A percentile compares a stretch with the other conserved stretches of the same genome.
These are phyloP conservation scores for Pocillopora damicornis DNA, from an alignment of 64 coral and sea anemone species.

Conservation along the genomic window DNA sequence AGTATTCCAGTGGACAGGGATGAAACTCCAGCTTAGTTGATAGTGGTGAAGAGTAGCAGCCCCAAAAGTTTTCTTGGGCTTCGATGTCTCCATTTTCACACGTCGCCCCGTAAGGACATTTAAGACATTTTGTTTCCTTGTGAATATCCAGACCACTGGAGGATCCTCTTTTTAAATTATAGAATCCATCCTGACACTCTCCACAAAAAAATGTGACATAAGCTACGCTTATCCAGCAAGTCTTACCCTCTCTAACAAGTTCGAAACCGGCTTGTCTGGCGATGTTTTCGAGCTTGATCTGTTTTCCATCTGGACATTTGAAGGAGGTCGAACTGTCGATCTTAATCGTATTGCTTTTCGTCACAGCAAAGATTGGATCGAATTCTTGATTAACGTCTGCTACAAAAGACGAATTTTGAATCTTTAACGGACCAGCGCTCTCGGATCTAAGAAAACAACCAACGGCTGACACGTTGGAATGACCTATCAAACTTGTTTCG, in stretches of 20 bases:
- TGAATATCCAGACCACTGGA: neutral
- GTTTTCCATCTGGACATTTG: neutral
- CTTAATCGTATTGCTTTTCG: neutral
- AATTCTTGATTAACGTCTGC: neutral
- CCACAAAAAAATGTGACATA: constrained; percentile 17
- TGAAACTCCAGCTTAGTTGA: constrained; percentile 16
- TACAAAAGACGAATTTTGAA: constrained; percentile 19
- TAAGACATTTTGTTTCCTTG: constrained; percentile 19
- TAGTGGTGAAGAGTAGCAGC: neutral
- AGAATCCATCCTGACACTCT: constrained; percentile 22
- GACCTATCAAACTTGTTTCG: neutral
- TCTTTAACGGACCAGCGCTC: neutral
- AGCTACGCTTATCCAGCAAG: constrained; percentile 16
- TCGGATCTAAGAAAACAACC: constrained; percentile 11
- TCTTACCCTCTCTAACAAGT: neutral
- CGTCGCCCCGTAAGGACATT: constrained; percentile 58
- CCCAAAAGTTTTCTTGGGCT: constrained; percentile 62
- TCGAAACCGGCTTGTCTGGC: neutral
- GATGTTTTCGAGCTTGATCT: neutral
- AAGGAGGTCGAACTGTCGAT: neutral
- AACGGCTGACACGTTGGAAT: neutral
- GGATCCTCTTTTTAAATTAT: constrained; percentile 27
- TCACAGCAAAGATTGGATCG: neutral
- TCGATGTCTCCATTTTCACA: constrained; percentile 22
- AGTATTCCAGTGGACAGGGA: constrained; percentile 54